Percentiles rank a stretch among this genome's conserved stretches.
These are phyloP conservation scores for Drosophila eugracilis DNA, from an alignment of 1,140 invertebrate genomes.

Conservation along the genomic window DNA sequence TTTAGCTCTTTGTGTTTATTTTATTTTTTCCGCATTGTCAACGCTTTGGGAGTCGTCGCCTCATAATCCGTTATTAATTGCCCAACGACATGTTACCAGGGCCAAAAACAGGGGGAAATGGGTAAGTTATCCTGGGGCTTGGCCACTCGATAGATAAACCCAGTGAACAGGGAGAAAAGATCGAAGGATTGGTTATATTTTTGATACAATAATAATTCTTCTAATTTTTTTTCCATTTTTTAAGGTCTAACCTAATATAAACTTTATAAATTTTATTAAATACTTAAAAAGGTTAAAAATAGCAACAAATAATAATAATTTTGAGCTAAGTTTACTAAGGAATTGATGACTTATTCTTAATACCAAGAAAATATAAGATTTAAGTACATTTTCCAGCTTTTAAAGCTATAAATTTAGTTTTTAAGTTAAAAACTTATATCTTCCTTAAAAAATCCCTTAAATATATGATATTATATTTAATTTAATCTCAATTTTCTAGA, in stretches of 20 bases:
- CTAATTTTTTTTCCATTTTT: too few species aligned
- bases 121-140: conserved; percentile 20
- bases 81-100: conserved; percentile 70
- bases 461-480: background rate
- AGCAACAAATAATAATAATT: too few species aligned
- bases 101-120: background rate
- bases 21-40: conserved; percentile 59
- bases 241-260: too few species aligned
- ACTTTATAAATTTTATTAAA: too few species aligned
- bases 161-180: conserved; percentile 2
- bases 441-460: too few species aligned
- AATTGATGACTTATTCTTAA: background rate
- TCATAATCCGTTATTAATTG: conserved; percentile 82
- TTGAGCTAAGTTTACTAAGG: too few species aligned
- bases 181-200: background rate
- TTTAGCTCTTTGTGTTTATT: conserved; percentile 16
- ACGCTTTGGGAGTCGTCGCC: conserved; percentile 64
- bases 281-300: too few species aligned
- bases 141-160: conserved; percentile 26
- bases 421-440: too few species aligned
- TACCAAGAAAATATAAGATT: background rate
- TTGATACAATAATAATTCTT: background rate
- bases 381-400: background rate
- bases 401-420: too few species aligned
- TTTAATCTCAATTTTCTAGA: background rate